Base-by-base conservation (phyloP, 1,140 invertebrate genomes). In the Drosophila pachea region DNA sequence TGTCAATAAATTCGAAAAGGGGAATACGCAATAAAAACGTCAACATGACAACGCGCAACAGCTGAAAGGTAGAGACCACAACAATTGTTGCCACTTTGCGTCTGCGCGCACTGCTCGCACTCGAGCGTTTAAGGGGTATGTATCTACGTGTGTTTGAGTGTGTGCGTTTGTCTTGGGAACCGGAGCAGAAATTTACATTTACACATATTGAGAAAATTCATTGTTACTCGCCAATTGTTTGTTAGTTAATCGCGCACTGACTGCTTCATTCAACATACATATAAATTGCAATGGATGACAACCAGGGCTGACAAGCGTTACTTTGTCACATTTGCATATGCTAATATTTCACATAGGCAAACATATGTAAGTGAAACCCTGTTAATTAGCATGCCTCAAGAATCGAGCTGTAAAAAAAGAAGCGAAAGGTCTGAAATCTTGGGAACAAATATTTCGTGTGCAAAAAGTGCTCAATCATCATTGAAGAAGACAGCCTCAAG, bases 101-200 rank as follows among this genome's bases (percentile, higher is more conserved):
- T 43, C 32, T 63, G 31, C 43, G 52, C 31, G 29, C 43, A 48
- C 22, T 36, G 47, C 53, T 54, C 54, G n/a, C 32, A 53, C n/a
- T 16, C 22, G 5, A 8, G 31, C 12, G 53, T 50, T 7, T 32
- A 22, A 22, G 22, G 7, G n/a, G 45, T 47, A 22, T 4, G 7
- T 47, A 9, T 9, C 0, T 7, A 4, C 56, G 12, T 47, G n/a
- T 48, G 33, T 49, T 16, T 45, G 9, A 45, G 9, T 47, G 42
- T 38, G 7, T 12, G 45, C 43, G 31, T 12, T 7, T 38, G 42
- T 8, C 48, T 68, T 68, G 66, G 38, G 32, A 67, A 67, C 9
- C 64, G 48, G 38, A 60, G 48, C 43, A 47, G 36, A 31, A 52
- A 64, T 65, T 58, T 56, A 52, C 62, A 65, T 69, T 64, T 50